phyloP scores from a whole-genome alignment of 2,113 vertebrate species.

The Passer domesticus region DNA sequence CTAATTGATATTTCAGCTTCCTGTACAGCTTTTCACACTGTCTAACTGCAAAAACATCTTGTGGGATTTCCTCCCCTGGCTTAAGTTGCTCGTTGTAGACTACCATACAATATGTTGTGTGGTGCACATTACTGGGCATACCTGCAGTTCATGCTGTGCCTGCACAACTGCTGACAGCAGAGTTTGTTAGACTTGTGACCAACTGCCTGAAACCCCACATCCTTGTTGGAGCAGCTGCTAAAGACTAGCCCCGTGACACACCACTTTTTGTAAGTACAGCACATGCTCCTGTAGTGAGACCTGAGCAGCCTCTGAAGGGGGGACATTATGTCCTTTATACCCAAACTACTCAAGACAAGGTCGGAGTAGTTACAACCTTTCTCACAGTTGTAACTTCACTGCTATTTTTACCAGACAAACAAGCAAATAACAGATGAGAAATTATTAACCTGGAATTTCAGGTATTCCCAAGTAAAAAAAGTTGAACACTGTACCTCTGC shows the following conservation, averaged over 20 bases:
- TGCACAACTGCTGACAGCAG: not conserved
- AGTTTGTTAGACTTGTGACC: not conserved
- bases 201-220: not conserved
- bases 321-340: not conserved
- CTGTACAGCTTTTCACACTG: not conserved
- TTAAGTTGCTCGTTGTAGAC: not conserved
- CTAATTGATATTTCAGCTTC: not conserved
- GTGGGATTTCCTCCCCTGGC: not conserved
- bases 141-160: not conserved
- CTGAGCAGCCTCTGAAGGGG: not conserved
- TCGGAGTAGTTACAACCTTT: not conserved
- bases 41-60: not conserved
- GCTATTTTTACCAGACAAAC: not conserved
- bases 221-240: not conserved
- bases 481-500: not conserved
- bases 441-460: not conserved
- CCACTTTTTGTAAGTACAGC: not conserved
- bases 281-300: not conserved
- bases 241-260: not conserved
- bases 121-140: not conserved
- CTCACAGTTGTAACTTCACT: not conserved
- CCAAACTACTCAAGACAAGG: not conserved
- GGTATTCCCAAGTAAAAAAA: not conserved
- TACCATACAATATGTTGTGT: not conserved
- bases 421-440: not conserved